Evolutionary conservation across 2,797 vertebrate species (phyloP).

Genomic region (Oreochromis grahami): DNA sequence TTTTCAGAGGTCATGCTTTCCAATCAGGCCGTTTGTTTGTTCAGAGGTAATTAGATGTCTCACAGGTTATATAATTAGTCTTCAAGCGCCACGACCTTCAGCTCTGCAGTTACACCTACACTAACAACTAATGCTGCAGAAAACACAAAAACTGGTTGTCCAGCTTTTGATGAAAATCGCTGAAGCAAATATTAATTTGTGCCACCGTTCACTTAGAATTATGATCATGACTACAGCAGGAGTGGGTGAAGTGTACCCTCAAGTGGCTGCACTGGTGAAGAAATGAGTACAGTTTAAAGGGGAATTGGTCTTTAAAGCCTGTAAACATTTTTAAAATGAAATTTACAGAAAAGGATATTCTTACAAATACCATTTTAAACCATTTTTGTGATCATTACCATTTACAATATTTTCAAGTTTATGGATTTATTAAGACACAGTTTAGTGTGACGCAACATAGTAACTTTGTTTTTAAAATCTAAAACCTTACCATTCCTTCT

Average conservation of each 20-base stretch:
- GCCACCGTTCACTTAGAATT: background rate
- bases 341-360: background rate
- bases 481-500: background rate
- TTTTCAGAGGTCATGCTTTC: background rate
- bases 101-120: background rate
- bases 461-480: background rate
- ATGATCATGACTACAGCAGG: background rate
- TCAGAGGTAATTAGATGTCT: slow-evolving; percentile 5
- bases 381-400: background rate
- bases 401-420: background rate
- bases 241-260: background rate
- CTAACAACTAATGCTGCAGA: background rate
- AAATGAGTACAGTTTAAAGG: background rate
- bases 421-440: background rate
- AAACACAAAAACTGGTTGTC: background rate
- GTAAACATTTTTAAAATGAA: background rate
- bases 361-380: background rate
- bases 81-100: background rate
- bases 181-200: background rate
- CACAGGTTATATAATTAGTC: slow-evolving; percentile 4
- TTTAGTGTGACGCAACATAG: background rate
- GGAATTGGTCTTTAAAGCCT: background rate
- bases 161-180: background rate
- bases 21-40: background rate
- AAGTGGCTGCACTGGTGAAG: background rate